Conservation (phyloP, 1,140 invertebrate species). For the Monochamus saltuarius region DNA sequence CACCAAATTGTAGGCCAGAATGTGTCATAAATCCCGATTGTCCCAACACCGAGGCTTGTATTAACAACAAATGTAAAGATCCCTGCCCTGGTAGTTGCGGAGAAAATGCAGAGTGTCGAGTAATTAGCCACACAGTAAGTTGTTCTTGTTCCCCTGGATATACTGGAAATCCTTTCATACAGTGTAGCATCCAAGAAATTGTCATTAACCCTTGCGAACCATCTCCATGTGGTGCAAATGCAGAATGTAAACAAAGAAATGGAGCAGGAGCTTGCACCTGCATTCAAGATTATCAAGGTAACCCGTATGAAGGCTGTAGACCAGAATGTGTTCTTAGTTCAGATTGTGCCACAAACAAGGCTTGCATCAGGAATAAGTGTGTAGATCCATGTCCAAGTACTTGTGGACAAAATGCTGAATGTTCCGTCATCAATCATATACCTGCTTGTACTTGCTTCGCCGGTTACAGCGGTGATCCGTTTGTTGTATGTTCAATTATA, state of each 20-base stretch:
- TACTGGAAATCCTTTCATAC: constrained; percentile 73
- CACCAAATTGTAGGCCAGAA: constrained; percentile 73
- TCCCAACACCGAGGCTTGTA: constrained; percentile 69
- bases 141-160: constrained; percentile 74
- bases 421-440: constrained; percentile 75
- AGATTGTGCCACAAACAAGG: constrained; percentile 72
- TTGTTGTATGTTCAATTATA: constrained; percentile 45
- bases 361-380: constrained; percentile 79
- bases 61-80: constrained; percentile 73
- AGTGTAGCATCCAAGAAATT: constrained; percentile 55
- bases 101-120: constrained; percentile 71
- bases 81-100: constrained; percentile 79
- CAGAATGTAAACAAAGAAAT: constrained; percentile 64
- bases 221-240: constrained; percentile 66
- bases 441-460: constrained; percentile 74
- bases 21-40: constrained; percentile 79
- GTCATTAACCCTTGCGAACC: constrained; percentile 47
- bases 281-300: constrained; percentile 70
- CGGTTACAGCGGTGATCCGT: constrained; percentile 75
- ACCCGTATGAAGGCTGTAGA: constrained; percentile 76
- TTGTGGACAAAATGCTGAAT: constrained; percentile 79
- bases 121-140: constrained; percentile 73
- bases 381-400: constrained; percentile 76
- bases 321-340: constrained; percentile 77
- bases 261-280: constrained; percentile 72